A percentile compares a stretch with the other conserved stretches of the same genome.
phyloP scores from a whole-genome alignment of 2,797 vertebrate species.

The Natrix natrix region DNA sequence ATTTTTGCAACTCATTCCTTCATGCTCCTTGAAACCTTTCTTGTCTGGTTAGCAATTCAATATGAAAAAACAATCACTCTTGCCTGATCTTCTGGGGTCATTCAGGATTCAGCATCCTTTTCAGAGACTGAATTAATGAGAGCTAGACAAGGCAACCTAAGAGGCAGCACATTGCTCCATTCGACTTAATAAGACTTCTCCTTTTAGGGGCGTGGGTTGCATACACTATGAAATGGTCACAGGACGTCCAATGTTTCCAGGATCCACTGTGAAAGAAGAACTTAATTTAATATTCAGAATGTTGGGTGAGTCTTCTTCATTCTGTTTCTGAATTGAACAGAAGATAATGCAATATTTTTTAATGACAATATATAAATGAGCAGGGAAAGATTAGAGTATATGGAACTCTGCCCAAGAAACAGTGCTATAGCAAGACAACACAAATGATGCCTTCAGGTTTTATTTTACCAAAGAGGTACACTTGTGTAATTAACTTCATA shows the following conservation, averaged over 20 bases:
- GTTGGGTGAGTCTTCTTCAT: conserved; percentile 78
- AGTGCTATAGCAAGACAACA: neutral
- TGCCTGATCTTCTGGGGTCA: neutral
- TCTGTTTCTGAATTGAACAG: neutral
- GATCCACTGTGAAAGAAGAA: conserved; percentile 94
- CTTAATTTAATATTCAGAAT: conserved; percentile 91
- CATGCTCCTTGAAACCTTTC: neutral
- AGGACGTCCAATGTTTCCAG: conserved; percentile 93
- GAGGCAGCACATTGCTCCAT: neutral
- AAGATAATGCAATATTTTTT: neutral
- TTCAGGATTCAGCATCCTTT: neutral
- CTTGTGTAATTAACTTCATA: neutral
- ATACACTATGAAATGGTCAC: conserved; percentile 95
- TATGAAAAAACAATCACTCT: no score
- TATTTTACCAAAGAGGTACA: neutral
- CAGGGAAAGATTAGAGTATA: neutral
- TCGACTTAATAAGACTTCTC: neutral
- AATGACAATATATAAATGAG: neutral
- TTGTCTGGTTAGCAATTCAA: neutral
- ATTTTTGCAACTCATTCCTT: neutral
- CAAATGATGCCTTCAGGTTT: neutral
- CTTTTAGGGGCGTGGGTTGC: conserved; percentile 89
- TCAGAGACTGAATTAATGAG: neutral
- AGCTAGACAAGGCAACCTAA: neutral
- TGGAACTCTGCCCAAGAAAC: neutral